Evolutionary conservation across 2,888 invertebrate species (phyloP).

Genomic region (Acanthosoma haemorrhoidale): DNA sequence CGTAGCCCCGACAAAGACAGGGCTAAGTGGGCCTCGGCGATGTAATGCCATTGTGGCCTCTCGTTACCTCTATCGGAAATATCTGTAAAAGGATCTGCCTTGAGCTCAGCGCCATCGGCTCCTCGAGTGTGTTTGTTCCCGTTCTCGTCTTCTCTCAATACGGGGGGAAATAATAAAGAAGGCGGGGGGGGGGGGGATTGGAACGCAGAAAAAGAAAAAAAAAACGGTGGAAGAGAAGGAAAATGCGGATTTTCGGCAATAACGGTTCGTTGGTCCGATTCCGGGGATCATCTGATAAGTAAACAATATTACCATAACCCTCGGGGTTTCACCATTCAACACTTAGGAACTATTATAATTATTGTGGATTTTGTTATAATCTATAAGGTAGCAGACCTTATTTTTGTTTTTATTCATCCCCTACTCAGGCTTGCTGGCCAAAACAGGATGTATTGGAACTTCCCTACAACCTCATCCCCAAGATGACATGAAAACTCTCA

Average conservation of each 20-base stretch:
- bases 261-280: background rate
- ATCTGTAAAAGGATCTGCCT: conserved; percentile 21
- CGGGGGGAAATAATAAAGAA: background rate
- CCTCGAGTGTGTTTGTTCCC: conserved; percentile 20
- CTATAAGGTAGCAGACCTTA: too few species aligned
- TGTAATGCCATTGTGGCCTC: conserved; percentile 6
- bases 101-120: background rate
- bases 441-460: too few species aligned
- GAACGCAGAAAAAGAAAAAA: background rate
- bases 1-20: conserved; percentile 12
- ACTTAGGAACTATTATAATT: too few species aligned
- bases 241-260: conserved; percentile 1
- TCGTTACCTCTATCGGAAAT: conserved; percentile 22
- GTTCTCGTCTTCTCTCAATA: conserved; percentile 9
- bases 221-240: background rate
- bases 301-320: too few species aligned
- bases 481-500: too few species aligned
- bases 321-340: too few species aligned
- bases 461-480: too few species aligned
- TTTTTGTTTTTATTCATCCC: too few species aligned
- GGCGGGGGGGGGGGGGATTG: background rate
- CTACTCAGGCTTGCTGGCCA: too few species aligned
- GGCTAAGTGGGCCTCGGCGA: conserved; percentile 7
- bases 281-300: too few species aligned
- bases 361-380: too few species aligned